Conservation (phyloP, 2,113 vertebrate genomes). For the Mugil cephalus region DNA sequence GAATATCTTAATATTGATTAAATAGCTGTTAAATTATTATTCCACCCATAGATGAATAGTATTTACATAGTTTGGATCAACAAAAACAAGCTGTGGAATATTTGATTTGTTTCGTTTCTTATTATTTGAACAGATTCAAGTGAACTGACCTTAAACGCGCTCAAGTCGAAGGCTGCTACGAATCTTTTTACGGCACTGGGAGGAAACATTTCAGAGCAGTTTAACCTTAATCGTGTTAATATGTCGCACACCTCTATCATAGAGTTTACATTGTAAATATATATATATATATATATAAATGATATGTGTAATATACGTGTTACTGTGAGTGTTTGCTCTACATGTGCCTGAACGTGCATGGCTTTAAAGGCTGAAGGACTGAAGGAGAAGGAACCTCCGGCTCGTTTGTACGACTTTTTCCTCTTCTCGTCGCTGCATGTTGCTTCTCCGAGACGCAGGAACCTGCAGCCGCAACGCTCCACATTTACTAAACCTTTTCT, state of each 20-base stretch:
- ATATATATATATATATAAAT: neutral
- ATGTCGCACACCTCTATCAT: neutral
- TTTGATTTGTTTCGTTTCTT: too few species aligned
- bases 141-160: conserved; percentile 19
- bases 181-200: neutral
- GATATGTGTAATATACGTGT: too few species aligned
- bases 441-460: neutral
- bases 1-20: neutral
- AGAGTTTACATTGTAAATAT: conserved; percentile 63
- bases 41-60: neutral
- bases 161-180: neutral
- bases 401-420: neutral
- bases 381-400: neutral
- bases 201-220: too few species aligned
- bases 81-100: too few species aligned
- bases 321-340: conserved; percentile 14
- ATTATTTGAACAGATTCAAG: too few species aligned
- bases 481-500: neutral
- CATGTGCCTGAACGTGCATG: conserved; percentile 30
- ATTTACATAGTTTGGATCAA: too few species aligned
- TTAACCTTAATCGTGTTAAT: neutral
- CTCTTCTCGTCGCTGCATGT: neutral
- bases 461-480: neutral
- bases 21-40: neutral
- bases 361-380: conserved; percentile 14